Conservation (phyloP, 2,888 invertebrate species). For the Mesorhabditis belari region DNA sequence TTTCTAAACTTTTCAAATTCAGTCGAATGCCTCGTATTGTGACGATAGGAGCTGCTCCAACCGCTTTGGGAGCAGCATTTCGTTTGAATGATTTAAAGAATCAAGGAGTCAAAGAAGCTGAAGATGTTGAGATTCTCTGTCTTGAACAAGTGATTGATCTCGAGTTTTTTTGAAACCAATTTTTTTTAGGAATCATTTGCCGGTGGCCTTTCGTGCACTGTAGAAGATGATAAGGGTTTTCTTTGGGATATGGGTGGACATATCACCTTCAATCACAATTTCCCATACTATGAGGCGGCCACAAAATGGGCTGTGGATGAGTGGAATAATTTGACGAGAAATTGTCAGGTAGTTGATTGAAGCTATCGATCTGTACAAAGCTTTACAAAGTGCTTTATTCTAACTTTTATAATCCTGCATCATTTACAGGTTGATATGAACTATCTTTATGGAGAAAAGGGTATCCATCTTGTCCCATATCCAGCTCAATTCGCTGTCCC, state of each 20-base stretch:
- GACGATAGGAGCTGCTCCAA: conserved; percentile 51
- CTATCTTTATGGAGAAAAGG: conserved; percentile 39
- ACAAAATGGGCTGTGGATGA: conserved; percentile 50
- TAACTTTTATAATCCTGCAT: not conserved
- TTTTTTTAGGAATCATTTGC: conserved; percentile 28
- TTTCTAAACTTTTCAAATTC: too few species aligned
- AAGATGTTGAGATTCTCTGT: conserved; percentile 40
- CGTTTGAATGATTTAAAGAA: conserved; percentile 45
- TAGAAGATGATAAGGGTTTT: conserved; percentile 49
- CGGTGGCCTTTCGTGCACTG: conserved; percentile 49
- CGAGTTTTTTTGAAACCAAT: not conserved
- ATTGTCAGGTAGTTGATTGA: conserved; percentile 36
- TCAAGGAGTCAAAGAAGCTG: conserved; percentile 28
- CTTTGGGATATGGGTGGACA: conserved; percentile 54
- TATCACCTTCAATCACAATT: conserved; percentile 52
- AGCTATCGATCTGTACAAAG: not conserved
- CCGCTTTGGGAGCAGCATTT: conserved; percentile 50
- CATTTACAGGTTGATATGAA: conserved; percentile 43
- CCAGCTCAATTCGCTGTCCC: conserved; percentile 53
- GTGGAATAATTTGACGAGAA: conserved; percentile 48
- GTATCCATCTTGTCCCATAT: conserved; percentile 50
- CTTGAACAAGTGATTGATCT: not conserved
- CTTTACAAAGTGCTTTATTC: not conserved
- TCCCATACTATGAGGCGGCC: conserved; percentile 51
- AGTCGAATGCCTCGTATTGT: too few species aligned